phyloP scores from a whole-genome alignment of 1,140 invertebrate genomes.

The Chelonus insularis region DNA sequence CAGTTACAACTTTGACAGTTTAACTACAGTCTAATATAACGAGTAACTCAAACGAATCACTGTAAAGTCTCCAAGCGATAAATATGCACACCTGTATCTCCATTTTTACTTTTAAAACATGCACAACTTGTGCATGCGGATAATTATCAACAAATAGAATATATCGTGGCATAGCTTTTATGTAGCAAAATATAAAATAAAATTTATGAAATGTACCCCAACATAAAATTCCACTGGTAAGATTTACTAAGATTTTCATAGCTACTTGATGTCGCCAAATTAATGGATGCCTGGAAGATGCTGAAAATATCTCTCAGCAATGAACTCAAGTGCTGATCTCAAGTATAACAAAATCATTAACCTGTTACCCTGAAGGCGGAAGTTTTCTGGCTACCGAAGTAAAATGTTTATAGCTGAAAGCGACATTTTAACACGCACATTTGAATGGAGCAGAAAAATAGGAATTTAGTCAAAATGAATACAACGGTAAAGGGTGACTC shows the following conservation, averaged over 20 bases:
- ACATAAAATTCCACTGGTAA: too few relatives aligned
- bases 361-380: constrained; percentile 4
- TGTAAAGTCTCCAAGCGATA: background rate
- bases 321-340: background rate
- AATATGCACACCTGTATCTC: background rate
- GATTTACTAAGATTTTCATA: too few relatives aligned
- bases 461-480: too few relatives aligned
- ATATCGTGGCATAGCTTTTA: background rate
- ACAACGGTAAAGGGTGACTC: constrained; percentile 13
- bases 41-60: too few relatives aligned
- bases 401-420: constrained; percentile 14
- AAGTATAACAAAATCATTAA: constrained; percentile 12
- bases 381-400: background rate
- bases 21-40: too few relatives aligned
- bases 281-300: background rate
- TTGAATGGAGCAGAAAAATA: too few relatives aligned
- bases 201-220: too few relatives aligned
- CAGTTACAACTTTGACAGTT: background rate
- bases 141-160: constrained; percentile 12
- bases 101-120: background rate
- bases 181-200: background rate
- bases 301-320: background rate
- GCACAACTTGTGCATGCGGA: background rate
- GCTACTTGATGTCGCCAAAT: background rate
- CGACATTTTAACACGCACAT: constrained; percentile 19